Conservation (phyloP, 2,797 vertebrate species). For the Anomalospiza imberbis region DNA sequence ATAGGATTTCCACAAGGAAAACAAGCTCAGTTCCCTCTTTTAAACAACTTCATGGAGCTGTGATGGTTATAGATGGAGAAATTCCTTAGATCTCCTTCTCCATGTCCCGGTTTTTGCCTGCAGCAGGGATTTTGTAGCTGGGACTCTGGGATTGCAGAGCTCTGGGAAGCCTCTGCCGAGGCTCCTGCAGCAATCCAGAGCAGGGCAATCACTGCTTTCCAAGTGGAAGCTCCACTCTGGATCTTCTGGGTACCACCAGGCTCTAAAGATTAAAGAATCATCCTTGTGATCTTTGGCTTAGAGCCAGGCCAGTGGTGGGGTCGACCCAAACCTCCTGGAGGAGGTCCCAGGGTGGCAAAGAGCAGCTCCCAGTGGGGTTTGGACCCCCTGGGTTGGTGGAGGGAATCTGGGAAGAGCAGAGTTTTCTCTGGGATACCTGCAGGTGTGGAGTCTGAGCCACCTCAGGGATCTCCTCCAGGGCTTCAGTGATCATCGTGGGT, state of each 20-base stretch:
- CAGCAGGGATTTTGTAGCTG: neutral
- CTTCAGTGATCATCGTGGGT: accelerated
- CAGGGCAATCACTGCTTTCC: neutral
- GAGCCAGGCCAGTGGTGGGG: accelerated
- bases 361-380: neutral
- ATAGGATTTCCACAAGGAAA: constrained; percentile 32
- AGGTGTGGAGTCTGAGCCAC: neutral
- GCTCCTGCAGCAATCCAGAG: neutral
- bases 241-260: neutral
- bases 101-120: neutral
- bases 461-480: neutral
- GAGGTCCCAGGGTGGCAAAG: neutral
- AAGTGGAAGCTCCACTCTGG: neutral
- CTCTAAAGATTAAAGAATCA: neutral
- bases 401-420: neutral
- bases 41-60: neutral
- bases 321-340: neutral
- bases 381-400: neutral
- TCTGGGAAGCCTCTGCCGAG: neutral
- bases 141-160: neutral
- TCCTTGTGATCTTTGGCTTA: neutral
- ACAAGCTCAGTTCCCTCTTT: constrained; percentile 1
- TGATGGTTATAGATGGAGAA: neutral
- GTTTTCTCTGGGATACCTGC: neutral
- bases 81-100: neutral